Evolutionary conservation across 1,140 invertebrate species (phyloP).

Genomic region (Leptopilina clavipes): DNA sequence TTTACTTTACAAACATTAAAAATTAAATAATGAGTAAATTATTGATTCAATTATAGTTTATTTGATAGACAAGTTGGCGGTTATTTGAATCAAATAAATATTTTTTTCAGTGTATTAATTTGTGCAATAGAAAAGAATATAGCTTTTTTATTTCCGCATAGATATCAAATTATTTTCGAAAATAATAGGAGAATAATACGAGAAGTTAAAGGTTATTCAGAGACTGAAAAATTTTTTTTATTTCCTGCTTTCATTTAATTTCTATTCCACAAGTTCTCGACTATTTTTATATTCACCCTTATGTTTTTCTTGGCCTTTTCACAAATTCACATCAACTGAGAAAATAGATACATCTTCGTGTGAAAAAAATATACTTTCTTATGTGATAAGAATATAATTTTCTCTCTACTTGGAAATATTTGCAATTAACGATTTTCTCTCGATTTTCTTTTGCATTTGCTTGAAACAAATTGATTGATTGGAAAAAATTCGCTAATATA

Average conservation of each 20-base stretch:
- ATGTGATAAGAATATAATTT: no score
- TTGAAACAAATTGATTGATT: background rate
- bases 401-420: no score
- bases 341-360: background rate
- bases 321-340: background rate
- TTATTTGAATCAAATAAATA: no score
- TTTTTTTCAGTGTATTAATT: no score
- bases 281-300: background rate
- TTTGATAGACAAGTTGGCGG: no score
- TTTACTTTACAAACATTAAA: no score
- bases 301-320: background rate
- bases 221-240: slow-evolving; percentile 11
- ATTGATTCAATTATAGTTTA: no score
- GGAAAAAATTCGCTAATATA: background rate
- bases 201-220: background rate
- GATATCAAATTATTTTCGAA: background rate
- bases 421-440: no score
- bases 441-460: background rate
- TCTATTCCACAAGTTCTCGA: background rate
- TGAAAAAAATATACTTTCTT: background rate
- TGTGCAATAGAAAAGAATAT: background rate
- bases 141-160: background rate
- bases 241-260: background rate
- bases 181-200: no score
- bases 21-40: no score